Evolutionary conservation across 2,888 invertebrate species (phyloP), one percentile per base, ranked within the genome.

Genomic region (Melanostoma mellinum): DNA sequence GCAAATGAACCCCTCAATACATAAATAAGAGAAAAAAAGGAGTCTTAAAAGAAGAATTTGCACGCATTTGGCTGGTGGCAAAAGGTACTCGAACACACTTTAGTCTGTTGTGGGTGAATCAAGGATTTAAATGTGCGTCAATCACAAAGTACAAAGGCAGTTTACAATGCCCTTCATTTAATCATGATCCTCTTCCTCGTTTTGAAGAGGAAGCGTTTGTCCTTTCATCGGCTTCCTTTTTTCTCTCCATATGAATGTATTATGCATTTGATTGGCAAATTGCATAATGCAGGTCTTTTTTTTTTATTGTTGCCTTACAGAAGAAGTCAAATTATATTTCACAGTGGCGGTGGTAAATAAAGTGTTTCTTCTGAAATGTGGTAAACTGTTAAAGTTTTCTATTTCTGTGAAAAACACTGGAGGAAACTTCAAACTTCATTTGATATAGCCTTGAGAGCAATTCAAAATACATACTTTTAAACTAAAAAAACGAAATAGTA

Each of bases 151-250:
- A 84, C 84, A 84, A 84, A 84, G 84, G 74, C 84, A 79, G 79
- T 79, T 84, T 84, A 84, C 84, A 79, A 71, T 84, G 79, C 84
- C 84, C 84, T 84, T 84, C 74, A 84, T 84, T 84, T 84, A 84
- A 84, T 84, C 84, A 75, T 78, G 76, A 74, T 75, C 71, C 78
- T 84, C 84, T 84, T 84, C 79, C 67, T 67, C 46, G n/a, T 67
- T 79, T 79, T 84, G 78, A 84, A 84, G 84, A 79, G 63, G 60
- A 79, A 79, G 73, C 75, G 79, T 75, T 79, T 84, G 84, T 84
- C 84, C 79, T 79, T 79, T 84, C 79, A 71, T 79, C 84, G 79
- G 78, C 67, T 75, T 84, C 78, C 69, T 84, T 84, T 77, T 77
- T 75, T 72, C 33, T 71, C 36, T 20, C 30, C 44, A 55, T 32